Percentiles rank a stretch among this genome's conserved stretches.
Evolutionary conservation across 2,888 invertebrate genomes (phyloP).

Genomic region (Formica aserva): DNA sequence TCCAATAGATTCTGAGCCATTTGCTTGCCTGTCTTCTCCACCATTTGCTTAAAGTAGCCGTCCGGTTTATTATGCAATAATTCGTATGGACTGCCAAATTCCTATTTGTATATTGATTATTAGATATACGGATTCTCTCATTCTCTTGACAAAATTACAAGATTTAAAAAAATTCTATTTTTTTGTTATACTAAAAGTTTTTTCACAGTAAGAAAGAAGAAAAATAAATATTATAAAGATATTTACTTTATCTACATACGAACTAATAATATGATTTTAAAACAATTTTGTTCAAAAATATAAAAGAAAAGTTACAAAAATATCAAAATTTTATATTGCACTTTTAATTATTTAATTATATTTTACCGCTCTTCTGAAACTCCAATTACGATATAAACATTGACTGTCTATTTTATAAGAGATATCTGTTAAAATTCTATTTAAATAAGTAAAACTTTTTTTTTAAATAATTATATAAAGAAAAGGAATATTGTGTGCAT

Average conservation of each 20-base stretch:
- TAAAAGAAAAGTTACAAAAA: background rate
- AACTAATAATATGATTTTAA: background rate
- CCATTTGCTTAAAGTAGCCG: conserved; percentile 90
- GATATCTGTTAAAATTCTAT: background rate
- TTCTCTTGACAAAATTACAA: background rate
- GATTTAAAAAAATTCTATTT: background rate
- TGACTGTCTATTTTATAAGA: background rate
- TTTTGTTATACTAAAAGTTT: background rate
- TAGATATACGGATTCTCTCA: background rate
- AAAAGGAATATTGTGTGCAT: background rate
- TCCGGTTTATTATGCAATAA: conserved; percentile 87
- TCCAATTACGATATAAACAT: background rate
- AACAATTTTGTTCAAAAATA: background rate
- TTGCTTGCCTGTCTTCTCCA: conserved; percentile 89
- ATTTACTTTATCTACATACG: background rate
- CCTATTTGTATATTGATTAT: conserved; percentile 80
- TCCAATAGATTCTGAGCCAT: conserved; percentile 86
- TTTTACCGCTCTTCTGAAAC: background rate
- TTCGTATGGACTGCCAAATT: conserved; percentile 90
- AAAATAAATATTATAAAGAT: background rate
- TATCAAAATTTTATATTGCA: background rate
- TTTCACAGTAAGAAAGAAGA: background rate
- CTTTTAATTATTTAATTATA: background rate
- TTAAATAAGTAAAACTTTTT: background rate
- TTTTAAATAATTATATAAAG: background rate